Percentiles rank a stretch among this genome's conserved stretches.
These are phyloP conservation scores for Lepidurus packardi DNA, from an alignment of 1,140 invertebrate genomes.

Conservation along the genomic window DNA sequence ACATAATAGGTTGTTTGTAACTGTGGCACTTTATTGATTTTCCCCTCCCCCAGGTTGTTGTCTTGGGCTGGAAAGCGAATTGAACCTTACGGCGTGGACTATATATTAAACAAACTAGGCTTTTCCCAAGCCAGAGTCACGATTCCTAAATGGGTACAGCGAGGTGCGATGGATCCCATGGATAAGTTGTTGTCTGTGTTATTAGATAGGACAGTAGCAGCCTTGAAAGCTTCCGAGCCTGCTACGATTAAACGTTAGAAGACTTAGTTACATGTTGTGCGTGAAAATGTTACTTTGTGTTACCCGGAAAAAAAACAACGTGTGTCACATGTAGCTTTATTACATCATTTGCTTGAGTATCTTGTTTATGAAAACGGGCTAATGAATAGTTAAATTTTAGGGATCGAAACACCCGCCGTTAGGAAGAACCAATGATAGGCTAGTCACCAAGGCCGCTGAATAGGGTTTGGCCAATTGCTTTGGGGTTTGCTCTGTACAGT, in stretches of 20 bases:
- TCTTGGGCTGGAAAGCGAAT: conserved; percentile 96
- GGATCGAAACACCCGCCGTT: not conserved
- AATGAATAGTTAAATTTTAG: not conserved
- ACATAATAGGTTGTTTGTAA: conserved; percentile 40
- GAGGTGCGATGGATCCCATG: conserved; percentile 92
- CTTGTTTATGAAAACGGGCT: not conserved
- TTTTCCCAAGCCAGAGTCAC: conserved; percentile 95
- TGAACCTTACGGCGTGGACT: conserved; percentile 95
- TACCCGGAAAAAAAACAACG: too few relatives aligned
- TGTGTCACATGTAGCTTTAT: too few relatives aligned
- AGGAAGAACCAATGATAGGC: not conserved
- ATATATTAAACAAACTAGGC: conserved; percentile 91
- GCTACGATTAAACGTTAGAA: not conserved
- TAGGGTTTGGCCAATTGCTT: not conserved
- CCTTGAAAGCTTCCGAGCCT: conserved; percentile 31
- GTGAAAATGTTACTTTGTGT: too few relatives aligned
- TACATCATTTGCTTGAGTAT: too few relatives aligned
- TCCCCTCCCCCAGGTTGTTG: conserved; percentile 57
- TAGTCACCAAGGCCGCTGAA: not conserved
- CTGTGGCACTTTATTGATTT: conserved; percentile 13
- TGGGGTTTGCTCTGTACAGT: not conserved
- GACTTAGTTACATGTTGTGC: not conserved
- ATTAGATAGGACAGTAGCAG: conserved; percentile 45
- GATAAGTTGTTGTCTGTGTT: conserved; percentile 66
- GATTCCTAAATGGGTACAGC: conserved; percentile 98